Percentiles rank a stretch among this genome's conserved stretches.
phyloP scores from a whole-genome alignment of 2,888 invertebrate genomes.

The Steromphala cineraria region DNA sequence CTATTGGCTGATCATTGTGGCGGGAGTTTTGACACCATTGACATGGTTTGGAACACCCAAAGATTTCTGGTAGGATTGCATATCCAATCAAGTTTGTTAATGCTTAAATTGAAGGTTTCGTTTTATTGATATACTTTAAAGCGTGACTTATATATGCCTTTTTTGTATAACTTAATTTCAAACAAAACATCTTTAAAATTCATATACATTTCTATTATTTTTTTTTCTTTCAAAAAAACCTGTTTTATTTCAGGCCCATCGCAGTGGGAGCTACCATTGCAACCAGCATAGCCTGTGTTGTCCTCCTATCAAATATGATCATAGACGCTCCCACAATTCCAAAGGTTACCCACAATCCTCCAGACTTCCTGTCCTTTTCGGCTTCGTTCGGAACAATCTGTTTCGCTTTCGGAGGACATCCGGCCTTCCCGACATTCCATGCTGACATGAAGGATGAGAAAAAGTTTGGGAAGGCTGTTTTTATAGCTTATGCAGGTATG shows the following conservation, averaged over 20 bases:
- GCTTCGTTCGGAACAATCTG: constrained; percentile 83
- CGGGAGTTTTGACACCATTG: constrained; percentile 84
- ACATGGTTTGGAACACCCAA: constrained; percentile 94
- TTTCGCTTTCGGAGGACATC: constrained; percentile 85
- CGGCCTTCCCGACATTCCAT: constrained; percentile 89
- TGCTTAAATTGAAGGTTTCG: no score
- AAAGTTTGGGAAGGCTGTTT: constrained; percentile 84
- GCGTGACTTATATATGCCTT: no score
- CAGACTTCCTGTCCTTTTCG: constrained; percentile 80
- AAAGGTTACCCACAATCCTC: constrained; percentile 33
- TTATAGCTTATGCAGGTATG: constrained; percentile 83
- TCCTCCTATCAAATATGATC: constrained; percentile 81
- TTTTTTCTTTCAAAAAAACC: no score
- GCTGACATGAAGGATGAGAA: constrained; percentile 90
- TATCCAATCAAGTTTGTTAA: no score
- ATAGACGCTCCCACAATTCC: constrained; percentile 75
- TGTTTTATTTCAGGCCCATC: constrained; percentile 77
- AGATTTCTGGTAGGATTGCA: constrained; percentile 91
- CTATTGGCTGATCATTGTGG: constrained; percentile 88
- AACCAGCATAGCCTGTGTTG: constrained; percentile 80
- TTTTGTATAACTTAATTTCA: no score
- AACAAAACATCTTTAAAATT: no score
- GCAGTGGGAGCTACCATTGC: constrained; percentile 82
- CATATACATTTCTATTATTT: no score
- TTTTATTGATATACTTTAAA: no score